Base-by-base conservation (phyloP, 2,113 vertebrate species). In the Pampusana beccarii region DNA sequence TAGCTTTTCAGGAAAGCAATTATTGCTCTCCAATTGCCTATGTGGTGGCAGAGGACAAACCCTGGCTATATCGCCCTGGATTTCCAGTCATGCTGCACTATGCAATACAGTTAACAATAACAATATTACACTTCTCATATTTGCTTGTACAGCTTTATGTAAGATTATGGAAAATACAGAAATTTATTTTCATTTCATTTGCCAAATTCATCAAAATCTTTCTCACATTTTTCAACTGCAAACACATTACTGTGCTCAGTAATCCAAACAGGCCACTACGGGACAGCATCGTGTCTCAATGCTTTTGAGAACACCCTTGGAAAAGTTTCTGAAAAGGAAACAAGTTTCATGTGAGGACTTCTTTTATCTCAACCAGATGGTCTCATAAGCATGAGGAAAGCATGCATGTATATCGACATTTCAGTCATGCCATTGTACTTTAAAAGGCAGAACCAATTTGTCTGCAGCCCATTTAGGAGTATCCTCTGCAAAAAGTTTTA, bases 341-440 rank as follows among this genome's bases (percentile, higher is more conserved):
- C 1, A 46, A 66, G 3, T 54, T 64, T 66, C 53, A 44, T 44
- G 44, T 46, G 44, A 46, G 44, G 44, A 18, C 33, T 79, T 51
- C 33, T 82, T 56, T 14, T 17, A 51, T 71, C 70, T 78, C 51
- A 46, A 24, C 6, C 36, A 15, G 51, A 82, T 2, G 29, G 40
- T 13, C 31, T 66, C 51, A 13, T 3, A 13, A 12, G 54, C 13
- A 11, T 2, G 14, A 86, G 65, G 66, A 83, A 88, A 72, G 33
- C 7, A 38, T 0, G 0, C 0, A 0, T 4, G 6, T 60, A 2
- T 10, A n/a, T 4, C 0, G 0, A 61, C 20, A 46, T 29, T 62
- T 67, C 29, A 90, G 36, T 78, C 29, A 73, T 10, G 20, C 16
- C 25, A 28, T 20, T 8, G 16, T 34, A 46, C 57, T 88, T 70